Percentiles rank a stretch among this genome's conserved stretches.
Evolutionary conservation across 2,888 invertebrate genomes (phyloP).

Genomic region (Ormyrus rosae): DNA sequence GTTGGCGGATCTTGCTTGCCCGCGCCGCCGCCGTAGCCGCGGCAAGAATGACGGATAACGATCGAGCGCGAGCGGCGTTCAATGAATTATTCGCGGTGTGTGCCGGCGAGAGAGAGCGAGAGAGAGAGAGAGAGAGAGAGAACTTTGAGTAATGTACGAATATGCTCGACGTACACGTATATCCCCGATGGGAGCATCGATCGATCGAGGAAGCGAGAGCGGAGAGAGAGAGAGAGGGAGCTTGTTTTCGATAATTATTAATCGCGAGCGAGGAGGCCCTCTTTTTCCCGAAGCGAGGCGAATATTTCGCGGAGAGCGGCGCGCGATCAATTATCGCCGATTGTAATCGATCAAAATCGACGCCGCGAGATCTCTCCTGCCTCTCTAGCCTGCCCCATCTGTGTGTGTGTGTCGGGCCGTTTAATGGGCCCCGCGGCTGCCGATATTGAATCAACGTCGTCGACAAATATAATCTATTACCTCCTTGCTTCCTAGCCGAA

Average conservation of each 20-base stretch:
- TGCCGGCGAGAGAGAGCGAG: slow-evolving; percentile 2
- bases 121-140: too few species aligned
- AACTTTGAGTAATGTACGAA: slow-evolving; percentile 52
- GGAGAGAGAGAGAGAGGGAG: background rate
- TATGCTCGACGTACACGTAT: background rate
- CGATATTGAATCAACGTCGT: slow-evolving; percentile 39
- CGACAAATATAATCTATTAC: slow-evolving; percentile 31
- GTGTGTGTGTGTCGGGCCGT: background rate
- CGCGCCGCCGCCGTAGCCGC: background rate
- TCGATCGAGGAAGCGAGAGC: slow-evolving; percentile 21
- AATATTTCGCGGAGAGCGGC: slow-evolving; percentile 10
- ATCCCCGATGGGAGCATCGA: too few species aligned
- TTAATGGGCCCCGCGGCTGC: too few species aligned
- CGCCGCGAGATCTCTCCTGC: background rate
- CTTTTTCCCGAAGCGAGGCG: slow-evolving; percentile 1
- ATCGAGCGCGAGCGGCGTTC: slow-evolving; percentile 15
- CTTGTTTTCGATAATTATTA: slow-evolving; percentile 54
- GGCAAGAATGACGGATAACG: slow-evolving; percentile 51
- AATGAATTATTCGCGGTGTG: slow-evolving; percentile 46
- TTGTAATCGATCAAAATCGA: slow-evolving; percentile 51
- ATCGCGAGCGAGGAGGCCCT: slow-evolving; percentile 11
- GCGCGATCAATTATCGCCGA: slow-evolving; percentile 50
- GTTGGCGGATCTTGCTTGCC: slow-evolving; percentile 39
- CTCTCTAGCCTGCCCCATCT: background rate
- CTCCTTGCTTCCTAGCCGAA: background rate